These are phyloP conservation scores for Toxotes chatareus DNA, from an alignment of 2,113 vertebrate species.

Conservation along the genomic window DNA sequence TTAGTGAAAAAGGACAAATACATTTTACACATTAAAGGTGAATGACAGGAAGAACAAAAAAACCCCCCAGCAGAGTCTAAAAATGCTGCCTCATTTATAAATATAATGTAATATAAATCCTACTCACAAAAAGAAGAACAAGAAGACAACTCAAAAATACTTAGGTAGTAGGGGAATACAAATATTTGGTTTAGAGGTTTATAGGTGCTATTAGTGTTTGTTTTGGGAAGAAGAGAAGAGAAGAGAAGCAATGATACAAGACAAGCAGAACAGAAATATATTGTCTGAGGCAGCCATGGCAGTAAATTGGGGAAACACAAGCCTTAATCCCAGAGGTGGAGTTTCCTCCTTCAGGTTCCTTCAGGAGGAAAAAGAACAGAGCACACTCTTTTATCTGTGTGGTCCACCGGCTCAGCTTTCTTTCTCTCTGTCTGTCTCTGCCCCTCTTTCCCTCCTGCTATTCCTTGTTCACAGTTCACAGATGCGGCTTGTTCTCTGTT, in stretches of 20 bases:
- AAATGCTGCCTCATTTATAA: neutral
- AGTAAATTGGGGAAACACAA: constrained; percentile 77
- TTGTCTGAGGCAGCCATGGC: constrained; percentile 63
- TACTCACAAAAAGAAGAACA: neutral
- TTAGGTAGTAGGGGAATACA: too few species aligned
- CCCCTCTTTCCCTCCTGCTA: constrained; percentile 64
- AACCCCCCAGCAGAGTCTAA: too few species aligned
- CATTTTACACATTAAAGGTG: neutral
- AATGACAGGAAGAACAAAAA: neutral
- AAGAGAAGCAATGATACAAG: constrained; percentile 36
- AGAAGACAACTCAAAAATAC: too few species aligned
- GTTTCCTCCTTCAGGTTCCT: constrained; percentile 78
- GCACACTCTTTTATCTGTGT: constrained; percentile 94
- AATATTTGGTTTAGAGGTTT: too few species aligned
- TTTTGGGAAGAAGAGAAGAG: neutral
- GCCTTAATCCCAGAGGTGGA: constrained; percentile 78
- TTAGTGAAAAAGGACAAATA: neutral
- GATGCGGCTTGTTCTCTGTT: constrained; percentile 91
- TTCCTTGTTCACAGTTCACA: constrained; percentile 86
- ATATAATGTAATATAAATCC: too few species aligned
- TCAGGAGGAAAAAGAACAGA: constrained; percentile 85
- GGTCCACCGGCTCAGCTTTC: constrained; percentile 88
- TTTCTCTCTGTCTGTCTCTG: constrained; percentile 76
- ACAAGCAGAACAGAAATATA: constrained; percentile 70
- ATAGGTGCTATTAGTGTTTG: too few species aligned